Percentiles rank a stretch among this genome's conserved stretches.
These are phyloP conservation scores for Oryzias dopingdopingensis DNA, from an alignment of 2,797 vertebrate genomes.

Conservation along the genomic window DNA sequence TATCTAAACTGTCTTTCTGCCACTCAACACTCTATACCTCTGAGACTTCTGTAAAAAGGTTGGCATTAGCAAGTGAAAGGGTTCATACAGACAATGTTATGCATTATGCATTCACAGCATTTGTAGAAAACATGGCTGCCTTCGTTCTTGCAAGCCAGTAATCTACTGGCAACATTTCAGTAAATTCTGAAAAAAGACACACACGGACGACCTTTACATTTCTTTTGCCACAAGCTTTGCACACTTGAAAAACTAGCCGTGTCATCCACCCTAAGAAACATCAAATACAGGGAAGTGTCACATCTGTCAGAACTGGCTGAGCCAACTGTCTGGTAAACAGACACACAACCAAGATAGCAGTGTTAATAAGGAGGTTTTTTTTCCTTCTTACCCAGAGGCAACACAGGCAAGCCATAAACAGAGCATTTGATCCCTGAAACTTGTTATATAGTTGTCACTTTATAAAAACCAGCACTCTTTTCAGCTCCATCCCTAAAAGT, in stretches of 20 bases:
- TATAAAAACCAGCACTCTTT: conserved; percentile 43
- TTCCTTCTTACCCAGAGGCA: conserved; percentile 56
- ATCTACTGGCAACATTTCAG: conserved; percentile 72
- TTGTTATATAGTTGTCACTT: conserved; percentile 64
- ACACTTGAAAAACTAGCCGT: conserved; percentile 40
- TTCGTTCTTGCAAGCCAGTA: conserved; percentile 71
- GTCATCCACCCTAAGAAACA: conserved; percentile 58
- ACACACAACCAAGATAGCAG: conserved; percentile 52
- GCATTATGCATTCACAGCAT: conserved; percentile 79
- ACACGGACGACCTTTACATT: conserved; percentile 35
- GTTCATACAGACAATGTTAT: conserved; percentile 73
- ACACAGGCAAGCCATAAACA: conserved; percentile 56
- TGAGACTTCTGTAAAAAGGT: conserved; percentile 74
- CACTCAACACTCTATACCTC: conserved; percentile 65
- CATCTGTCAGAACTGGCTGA: conserved; percentile 66
- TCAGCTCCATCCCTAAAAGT: conserved; percentile 1
- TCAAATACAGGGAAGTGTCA: conserved; percentile 63
- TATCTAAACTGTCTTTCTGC: conserved; percentile 23
- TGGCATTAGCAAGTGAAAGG: conserved; percentile 80
- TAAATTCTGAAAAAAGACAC: conserved; percentile 53
- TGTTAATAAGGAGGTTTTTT: conserved; percentile 71
- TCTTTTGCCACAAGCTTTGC: conserved; percentile 22
- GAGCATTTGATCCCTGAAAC: conserved; percentile 62
- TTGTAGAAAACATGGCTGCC: conserved; percentile 76
- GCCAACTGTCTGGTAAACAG: conserved; percentile 55